phyloP scores from a whole-genome alignment of 2,113 vertebrate genomes.

The Myotis lucifugus region DNA sequence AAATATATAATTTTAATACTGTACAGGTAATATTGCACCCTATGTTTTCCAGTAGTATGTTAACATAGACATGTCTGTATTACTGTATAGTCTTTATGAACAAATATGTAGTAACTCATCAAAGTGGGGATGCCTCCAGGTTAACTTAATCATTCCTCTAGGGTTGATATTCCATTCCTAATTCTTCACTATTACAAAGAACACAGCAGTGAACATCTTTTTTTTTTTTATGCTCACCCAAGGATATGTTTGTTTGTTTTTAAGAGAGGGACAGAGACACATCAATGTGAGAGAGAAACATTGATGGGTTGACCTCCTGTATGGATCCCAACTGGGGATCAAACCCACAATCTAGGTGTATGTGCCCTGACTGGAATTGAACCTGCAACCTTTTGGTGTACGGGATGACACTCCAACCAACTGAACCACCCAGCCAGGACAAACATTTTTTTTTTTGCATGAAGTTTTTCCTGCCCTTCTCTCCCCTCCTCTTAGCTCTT shows the following conservation, averaged over 20 bases:
- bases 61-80: neutral
- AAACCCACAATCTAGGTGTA: neutral
- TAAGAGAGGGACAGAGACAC: neutral
- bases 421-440: neutral
- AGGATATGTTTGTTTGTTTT: neutral
- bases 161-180: neutral
- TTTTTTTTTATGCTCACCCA: neutral
- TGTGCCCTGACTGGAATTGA: neutral
- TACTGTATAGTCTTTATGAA: neutral
- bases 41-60: neutral
- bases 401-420: neutral
- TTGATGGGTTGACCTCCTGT: neutral
- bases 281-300: neutral
- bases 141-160: neutral
- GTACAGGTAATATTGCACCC: neutral
- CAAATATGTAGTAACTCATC: neutral
- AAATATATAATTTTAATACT: neutral
- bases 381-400: neutral
- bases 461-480: neutral
- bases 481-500: neutral
- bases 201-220: rapidly evolving
- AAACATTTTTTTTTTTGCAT: neutral
- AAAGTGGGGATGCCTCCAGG: rapidly evolving
- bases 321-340: neutral
- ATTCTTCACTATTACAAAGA: neutral